phyloP scores from a whole-genome alignment of 2,113 vertebrate species.

The Pogonocichla stellata region DNA sequence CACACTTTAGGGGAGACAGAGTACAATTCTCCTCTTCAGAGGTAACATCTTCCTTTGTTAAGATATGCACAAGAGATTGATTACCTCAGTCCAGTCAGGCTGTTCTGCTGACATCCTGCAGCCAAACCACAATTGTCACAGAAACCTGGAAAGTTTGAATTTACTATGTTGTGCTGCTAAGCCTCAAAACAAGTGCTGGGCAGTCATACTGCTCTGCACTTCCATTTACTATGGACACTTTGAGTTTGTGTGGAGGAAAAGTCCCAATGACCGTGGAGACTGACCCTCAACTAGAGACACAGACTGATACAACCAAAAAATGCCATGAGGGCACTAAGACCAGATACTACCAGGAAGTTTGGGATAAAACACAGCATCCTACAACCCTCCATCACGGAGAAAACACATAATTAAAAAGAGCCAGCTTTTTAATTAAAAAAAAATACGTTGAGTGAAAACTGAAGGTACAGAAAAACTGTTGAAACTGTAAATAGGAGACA shows the following conservation, averaged over 20 bases:
- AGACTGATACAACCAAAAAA: neutral
- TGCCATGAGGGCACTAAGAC: neutral
- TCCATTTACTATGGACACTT: neutral
- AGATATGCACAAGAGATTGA: neutral
- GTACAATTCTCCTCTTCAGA: neutral
- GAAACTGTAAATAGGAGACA: neutral
- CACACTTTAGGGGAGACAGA: neutral
- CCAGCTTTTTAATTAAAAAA: neutral
- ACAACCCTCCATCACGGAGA: neutral
- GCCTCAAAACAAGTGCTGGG: neutral
- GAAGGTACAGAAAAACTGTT: neutral
- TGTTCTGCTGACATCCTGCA: neutral
- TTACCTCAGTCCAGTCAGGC: neutral
- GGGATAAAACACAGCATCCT: neutral
- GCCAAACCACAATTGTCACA: neutral
- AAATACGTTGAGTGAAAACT: neutral
- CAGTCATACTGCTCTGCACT: neutral
- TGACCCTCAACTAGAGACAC: neutral
- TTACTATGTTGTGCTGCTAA: neutral
- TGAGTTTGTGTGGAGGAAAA: neutral
- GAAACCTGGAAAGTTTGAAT: neutral
- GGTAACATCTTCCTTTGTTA: neutral
- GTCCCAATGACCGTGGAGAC: neutral
- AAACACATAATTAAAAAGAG: neutral
- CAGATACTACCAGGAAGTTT: neutral